phyloP scores from a whole-genome alignment of 1,140 invertebrate genomes.

The Brachionus rubens region DNA sequence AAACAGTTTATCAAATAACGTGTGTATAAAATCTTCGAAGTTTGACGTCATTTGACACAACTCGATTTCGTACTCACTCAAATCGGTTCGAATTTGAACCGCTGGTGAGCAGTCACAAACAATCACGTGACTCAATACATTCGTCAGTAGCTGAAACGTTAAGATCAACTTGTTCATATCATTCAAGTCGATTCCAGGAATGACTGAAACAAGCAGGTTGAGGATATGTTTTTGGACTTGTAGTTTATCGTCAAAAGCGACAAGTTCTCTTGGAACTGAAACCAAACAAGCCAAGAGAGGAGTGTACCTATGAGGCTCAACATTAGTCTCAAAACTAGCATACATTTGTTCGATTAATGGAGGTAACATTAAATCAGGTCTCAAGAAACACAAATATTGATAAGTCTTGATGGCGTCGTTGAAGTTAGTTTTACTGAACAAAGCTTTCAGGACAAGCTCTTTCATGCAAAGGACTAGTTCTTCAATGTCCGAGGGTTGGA shows the following conservation, averaged over 20 bases:
- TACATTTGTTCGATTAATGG: slow-evolving; percentile 71
- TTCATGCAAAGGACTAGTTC: slow-evolving; percentile 73
- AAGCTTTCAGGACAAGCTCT: slow-evolving; percentile 69
- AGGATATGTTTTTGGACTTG: slow-evolving; percentile 75
- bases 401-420: slow-evolving; percentile 69
- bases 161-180: slow-evolving; percentile 77
- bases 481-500: slow-evolving; percentile 77
- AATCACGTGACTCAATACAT: slow-evolving; percentile 73
- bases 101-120: slow-evolving; percentile 80
- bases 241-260: slow-evolving; percentile 58
- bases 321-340: slow-evolving; percentile 73
- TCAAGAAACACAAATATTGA: slow-evolving; percentile 71
- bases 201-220: slow-evolving; percentile 71
- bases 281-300: slow-evolving; percentile 73
- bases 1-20: slow-evolving; percentile 65
- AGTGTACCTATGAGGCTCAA: slow-evolving; percentile 78
- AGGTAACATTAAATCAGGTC: slow-evolving; percentile 79
- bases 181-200: slow-evolving; percentile 88
- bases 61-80: slow-evolving; percentile 73
- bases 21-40: slow-evolving; percentile 81
- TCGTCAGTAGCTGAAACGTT: slow-evolving; percentile 73
- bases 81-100: slow-evolving; percentile 66
- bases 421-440: slow-evolving; percentile 72
- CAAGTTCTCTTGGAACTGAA: slow-evolving; percentile 68
- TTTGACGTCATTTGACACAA: slow-evolving; percentile 75